These are phyloP conservation scores for Rallus limicola DNA, from an alignment of 2,113 vertebrate species.

Conservation along the genomic window DNA sequence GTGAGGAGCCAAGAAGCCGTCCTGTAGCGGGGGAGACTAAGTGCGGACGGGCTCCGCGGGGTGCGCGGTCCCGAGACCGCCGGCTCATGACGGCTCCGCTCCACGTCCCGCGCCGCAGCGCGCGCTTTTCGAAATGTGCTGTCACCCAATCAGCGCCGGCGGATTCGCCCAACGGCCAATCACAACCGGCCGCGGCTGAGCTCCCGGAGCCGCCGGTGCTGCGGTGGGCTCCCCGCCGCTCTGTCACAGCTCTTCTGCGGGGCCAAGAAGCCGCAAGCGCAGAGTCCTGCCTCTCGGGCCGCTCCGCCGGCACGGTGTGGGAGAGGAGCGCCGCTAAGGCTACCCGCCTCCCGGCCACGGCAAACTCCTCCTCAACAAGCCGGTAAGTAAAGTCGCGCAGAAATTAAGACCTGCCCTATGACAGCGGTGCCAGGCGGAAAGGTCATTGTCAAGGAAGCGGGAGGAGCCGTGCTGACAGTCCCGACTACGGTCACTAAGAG, in stretches of 20 bases:
- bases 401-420: neutral
- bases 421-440: neutral
- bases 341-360: neutral
- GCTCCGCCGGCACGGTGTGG: neutral
- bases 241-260: neutral
- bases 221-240: fast-evolving
- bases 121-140: slow-evolving; percentile 17
- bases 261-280: neutral
- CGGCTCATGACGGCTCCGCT: too few species aligned
- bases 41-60: fast-evolving
- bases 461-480: neutral
- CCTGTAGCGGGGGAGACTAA: neutral
- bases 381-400: neutral
- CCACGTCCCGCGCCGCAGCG: fast-evolving
- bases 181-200: fast-evolving
- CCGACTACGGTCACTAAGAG: neutral
- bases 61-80: fast-evolving
- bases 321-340: fast-evolving
- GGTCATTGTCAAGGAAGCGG: neutral
- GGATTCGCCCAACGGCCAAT: neutral
- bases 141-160: neutral
- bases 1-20: too few species aligned
- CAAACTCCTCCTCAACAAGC: neutral
- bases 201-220: fast-evolving
- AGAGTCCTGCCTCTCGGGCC: neutral